Evolutionary conservation across 2,113 vertebrate genomes (phyloP).

Genomic region (human): DNA sequence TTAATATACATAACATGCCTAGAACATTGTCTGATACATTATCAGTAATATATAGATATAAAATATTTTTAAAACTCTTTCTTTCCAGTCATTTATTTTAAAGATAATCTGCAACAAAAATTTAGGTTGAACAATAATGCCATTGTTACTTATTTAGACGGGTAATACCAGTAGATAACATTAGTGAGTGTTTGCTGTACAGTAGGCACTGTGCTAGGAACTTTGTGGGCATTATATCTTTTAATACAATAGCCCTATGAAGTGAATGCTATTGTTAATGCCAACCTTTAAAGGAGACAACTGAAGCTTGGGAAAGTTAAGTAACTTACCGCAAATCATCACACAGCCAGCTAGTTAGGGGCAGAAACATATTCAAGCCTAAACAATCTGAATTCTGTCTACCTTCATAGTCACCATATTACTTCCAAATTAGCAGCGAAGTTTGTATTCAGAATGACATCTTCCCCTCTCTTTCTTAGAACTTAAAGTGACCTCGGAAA

Average conservation of each 20-base stretch:
- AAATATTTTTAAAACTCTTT: neutral
- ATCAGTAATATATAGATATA: neutral
- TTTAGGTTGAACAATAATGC: neutral
- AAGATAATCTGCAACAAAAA: conserved; percentile 8
- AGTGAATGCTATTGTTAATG: neutral
- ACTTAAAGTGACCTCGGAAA: neutral
- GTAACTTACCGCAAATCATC: neutral
- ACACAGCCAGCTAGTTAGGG: neutral
- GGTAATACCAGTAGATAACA: neutral
- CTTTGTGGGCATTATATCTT: neutral
- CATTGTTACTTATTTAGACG: neutral
- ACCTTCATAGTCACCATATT: neutral
- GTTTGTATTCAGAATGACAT: neutral
- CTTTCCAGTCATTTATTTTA: neutral
- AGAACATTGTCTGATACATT: neutral
- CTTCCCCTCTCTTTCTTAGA: neutral
- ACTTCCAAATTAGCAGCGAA: neutral
- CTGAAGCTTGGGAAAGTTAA: conserved; percentile 24
- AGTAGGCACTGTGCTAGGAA: neutral
- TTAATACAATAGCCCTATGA: neutral
- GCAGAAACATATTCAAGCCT: neutral
- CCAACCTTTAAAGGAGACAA: neutral
- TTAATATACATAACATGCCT: neutral
- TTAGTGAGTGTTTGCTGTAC: neutral
- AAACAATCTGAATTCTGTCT: neutral